A percentile compares a stretch with the other conserved stretches of the same genome.
Evolutionary conservation across 1,140 invertebrate genomes (phyloP).

Genomic region (Teleogryllus occipitalis): DNA sequence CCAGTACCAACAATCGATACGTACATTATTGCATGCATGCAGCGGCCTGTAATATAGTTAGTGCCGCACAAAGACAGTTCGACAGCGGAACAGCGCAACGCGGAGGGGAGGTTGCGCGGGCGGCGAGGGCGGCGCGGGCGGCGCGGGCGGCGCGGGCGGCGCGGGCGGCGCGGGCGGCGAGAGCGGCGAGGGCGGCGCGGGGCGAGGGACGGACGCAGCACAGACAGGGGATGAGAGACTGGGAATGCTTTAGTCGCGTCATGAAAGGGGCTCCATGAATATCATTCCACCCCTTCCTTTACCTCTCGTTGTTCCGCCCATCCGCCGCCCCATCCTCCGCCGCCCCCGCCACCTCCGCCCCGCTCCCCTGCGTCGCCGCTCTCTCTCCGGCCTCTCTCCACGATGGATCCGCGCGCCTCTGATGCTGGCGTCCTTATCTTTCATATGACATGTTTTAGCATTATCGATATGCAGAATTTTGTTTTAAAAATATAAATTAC

Average conservation of each 20-base stretch:
- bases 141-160: too few species aligned
- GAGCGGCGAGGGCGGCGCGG: too few species aligned
- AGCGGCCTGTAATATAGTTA: not conserved
- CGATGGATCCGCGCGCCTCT: not conserved
- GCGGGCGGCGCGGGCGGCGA: too few species aligned
- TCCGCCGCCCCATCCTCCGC: not conserved
- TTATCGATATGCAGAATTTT: slow-evolving; percentile 5
- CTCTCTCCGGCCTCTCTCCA: not conserved
- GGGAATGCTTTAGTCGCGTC: not conserved
- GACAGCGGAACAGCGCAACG: not conserved
- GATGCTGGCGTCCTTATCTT: not conserved
- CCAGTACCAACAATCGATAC: not conserved
- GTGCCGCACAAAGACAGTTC: not conserved
- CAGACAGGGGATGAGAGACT: not conserved
- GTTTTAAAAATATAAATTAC: not conserved
- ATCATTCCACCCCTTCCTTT: slow-evolving; percentile 3
- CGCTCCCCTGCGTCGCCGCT: not conserved
- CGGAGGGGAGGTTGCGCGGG: too few species aligned
- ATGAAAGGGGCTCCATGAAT: slow-evolving; percentile 3
- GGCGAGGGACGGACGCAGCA: not conserved
- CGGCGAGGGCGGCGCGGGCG: too few species aligned
- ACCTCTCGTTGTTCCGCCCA: not conserved
- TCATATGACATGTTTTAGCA: not conserved
- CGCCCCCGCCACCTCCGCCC: not conserved
- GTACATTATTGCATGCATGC: not conserved